Evolutionary conservation across 1,140 invertebrate genomes (phyloP).

Genomic region (Daktulosphaira vitifoliae): DNA sequence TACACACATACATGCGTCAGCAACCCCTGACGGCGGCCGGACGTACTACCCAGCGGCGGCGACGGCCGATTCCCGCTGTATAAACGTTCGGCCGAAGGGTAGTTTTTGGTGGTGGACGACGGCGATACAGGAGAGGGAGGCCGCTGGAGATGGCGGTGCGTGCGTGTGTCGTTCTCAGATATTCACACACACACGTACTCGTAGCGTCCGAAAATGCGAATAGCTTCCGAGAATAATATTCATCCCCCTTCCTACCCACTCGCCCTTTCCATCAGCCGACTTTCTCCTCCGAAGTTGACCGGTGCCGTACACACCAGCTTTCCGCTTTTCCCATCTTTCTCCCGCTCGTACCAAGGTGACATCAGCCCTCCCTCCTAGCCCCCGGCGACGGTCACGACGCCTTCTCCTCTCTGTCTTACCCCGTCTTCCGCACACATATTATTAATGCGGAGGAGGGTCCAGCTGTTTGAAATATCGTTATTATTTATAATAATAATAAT

Average conservation of each 20-base stretch:
- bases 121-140: background rate
- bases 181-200: constrained; percentile 1
- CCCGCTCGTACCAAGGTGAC: background rate
- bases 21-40: constrained; percentile 22
- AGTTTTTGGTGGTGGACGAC: background rate
- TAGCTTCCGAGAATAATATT: constrained; percentile 27
- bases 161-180: background rate
- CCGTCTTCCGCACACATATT: background rate
- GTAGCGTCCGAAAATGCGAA: constrained; percentile 24
- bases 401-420: background rate
- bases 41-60: constrained; percentile 17
- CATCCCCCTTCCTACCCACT: constrained; percentile 1
- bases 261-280: background rate
- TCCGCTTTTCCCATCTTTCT: background rate
- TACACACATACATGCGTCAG: background rate
- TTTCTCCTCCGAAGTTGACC: background rate
- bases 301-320: background rate
- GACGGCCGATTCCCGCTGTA: background rate
- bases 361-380: background rate
- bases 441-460: no score
- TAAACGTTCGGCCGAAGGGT: background rate
- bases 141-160: no score
- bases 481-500: no score
- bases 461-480: no score
- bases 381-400: constrained; percentile 3